Evolutionary conservation across 2,888 invertebrate species (phyloP).

Genomic region (Steinernema hermaphroditum): DNA sequence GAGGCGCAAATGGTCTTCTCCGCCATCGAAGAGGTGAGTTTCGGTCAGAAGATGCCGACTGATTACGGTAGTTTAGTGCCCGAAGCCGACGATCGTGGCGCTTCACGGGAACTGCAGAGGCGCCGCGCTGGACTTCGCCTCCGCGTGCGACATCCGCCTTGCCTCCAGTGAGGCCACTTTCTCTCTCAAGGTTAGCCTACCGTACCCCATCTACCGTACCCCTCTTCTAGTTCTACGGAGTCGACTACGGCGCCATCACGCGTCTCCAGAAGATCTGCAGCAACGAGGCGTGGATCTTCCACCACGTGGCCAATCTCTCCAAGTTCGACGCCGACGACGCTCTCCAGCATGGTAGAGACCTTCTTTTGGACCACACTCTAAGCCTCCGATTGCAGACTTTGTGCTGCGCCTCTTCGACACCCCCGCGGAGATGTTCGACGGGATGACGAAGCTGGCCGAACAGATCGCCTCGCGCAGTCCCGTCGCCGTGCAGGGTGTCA

Average conservation of each 20-base stretch:
- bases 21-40: background rate
- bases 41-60: background rate
- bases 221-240: background rate
- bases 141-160: slow-evolving; percentile 1
- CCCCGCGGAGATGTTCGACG: background rate
- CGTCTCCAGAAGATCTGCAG: background rate
- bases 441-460: background rate
- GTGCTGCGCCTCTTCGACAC: background rate
- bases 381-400: background rate
- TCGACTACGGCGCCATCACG: background rate
- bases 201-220: background rate
- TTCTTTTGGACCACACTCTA: background rate
- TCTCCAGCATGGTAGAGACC: background rate
- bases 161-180: background rate
- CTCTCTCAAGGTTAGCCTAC: background rate
- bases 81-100: slow-evolving; percentile 18
- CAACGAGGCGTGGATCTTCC: background rate
- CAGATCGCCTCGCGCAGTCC: background rate
- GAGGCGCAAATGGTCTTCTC: background rate
- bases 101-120: background rate
- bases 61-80: background rate
- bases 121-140: background rate
- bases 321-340: slow-evolving; percentile 6
- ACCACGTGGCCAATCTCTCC: background rate
- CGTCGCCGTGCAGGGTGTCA: slow-evolving; percentile 1